A percentile compares a stretch with the other conserved stretches of the same genome.
phyloP scores from a whole-genome alignment of 2,888 invertebrate genomes.

The Microctonus brassicae region DNA sequence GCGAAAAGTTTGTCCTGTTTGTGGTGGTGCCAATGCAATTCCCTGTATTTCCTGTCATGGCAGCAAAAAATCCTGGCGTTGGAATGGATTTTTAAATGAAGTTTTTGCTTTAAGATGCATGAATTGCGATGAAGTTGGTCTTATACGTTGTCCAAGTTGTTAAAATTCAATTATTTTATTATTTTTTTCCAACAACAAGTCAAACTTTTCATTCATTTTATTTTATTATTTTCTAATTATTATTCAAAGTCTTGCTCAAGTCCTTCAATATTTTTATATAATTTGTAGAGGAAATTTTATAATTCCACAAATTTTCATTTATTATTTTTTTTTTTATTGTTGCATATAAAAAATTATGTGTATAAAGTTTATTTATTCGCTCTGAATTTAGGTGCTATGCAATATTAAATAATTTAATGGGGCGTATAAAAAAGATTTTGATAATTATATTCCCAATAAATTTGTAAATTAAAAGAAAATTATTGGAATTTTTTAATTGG shows the following conservation, averaged over 20 bases:
- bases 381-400: not conserved
- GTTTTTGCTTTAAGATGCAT: conserved; percentile 94
- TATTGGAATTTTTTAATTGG: no score
- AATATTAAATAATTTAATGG: not conserved
- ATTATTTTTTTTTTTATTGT: not conserved
- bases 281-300: not conserved
- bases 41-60: conserved; percentile 95
- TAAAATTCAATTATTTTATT: conserved; percentile 60
- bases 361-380: not conserved
- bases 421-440: no score
- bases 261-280: not conserved
- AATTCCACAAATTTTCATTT: not conserved
- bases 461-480: no score
- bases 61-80: conserved; percentile 94
- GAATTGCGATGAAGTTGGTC: conserved; percentile 95
- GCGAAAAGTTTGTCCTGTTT: conserved; percentile 85
- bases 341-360: not conserved
- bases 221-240: not conserved
- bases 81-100: conserved; percentile 95
- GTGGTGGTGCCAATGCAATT: conserved; percentile 92
- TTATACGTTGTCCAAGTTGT: conserved; percentile 90
- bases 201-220: not conserved
- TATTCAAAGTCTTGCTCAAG: not conserved
- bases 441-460: no score
- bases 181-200: not conserved